Percentiles rank a stretch among this genome's conserved stretches.
Conservation (phyloP, 2,797 vertebrate species). For the Coreius guichenoti region DNA sequence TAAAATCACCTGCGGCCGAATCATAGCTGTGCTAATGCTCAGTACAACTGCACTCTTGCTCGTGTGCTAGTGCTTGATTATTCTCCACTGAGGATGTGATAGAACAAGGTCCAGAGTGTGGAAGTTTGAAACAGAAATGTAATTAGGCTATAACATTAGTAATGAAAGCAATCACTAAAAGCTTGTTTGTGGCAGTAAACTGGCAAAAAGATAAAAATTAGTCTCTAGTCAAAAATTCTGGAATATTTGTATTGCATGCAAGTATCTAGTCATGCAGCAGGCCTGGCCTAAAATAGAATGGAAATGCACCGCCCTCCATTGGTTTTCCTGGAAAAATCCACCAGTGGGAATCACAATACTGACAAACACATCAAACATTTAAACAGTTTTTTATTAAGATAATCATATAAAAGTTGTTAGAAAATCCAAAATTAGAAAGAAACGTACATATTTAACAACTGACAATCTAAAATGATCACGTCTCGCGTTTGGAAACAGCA, state of each 20-base stretch:
- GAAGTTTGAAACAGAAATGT: background rate
- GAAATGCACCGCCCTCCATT: constrained; percentile 37
- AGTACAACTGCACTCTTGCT: background rate
- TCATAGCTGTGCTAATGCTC: background rate
- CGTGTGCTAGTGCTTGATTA: background rate
- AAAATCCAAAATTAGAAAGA: background rate
- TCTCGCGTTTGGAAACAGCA: background rate
- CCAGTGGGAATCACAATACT: background rate
- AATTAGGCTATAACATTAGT: background rate
- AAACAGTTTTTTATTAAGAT: background rate
- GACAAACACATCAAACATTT: constrained; percentile 1
- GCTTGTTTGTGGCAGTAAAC: background rate
- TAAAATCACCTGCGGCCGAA: background rate
- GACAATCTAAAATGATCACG: background rate
- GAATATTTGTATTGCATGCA: background rate
- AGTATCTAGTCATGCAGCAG: background rate
- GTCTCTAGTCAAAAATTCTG: background rate
- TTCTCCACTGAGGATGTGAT: background rate
- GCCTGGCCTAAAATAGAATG: constrained; percentile 13
- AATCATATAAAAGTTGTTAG: background rate
- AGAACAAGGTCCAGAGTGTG: background rate
- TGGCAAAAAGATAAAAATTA: background rate
- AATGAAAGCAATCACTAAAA: background rate
- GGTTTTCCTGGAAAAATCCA: constrained; percentile 31
- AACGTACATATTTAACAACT: background rate